Evolutionary conservation across 2,113 vertebrate species (phyloP).

Genomic region (Labeo catla): DNA sequence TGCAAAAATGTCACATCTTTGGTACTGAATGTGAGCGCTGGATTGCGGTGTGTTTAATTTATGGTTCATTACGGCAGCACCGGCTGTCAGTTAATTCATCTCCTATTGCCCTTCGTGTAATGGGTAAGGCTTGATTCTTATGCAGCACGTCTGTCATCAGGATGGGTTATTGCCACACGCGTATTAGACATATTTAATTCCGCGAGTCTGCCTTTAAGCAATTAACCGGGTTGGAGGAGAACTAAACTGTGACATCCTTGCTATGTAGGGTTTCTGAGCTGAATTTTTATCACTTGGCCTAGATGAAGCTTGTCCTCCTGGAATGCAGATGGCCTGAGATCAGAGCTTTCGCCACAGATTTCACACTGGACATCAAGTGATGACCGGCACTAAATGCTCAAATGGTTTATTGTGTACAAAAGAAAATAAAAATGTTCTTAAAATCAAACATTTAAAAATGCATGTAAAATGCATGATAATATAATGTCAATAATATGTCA

Average conservation of each 20-base stretch:
- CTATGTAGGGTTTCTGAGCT: constrained; percentile 38
- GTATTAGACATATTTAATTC: not conserved
- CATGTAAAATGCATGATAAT: not conserved
- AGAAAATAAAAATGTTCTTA: not conserved
- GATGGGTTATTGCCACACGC: not conserved
- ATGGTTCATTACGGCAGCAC: not conserved
- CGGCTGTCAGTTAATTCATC: constrained; percentile 25
- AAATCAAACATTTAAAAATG: not conserved
- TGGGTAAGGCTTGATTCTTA: constrained; percentile 3
- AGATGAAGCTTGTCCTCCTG: constrained; percentile 31
- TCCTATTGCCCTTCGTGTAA: not conserved
- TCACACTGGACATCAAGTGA: not conserved
- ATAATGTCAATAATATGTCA: too few species aligned
- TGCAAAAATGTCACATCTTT: constrained; percentile 29
- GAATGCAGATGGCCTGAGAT: constrained; percentile 54
- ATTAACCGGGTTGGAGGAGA: constrained; percentile 15
- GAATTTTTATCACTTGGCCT: constrained; percentile 38
- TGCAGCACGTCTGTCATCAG: not conserved
- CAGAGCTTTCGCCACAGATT: constrained; percentile 33
- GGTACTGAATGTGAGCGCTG: not conserved
- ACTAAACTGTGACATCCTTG: constrained; percentile 9
- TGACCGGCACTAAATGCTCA: not conserved
- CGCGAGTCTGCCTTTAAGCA: constrained; percentile 20
- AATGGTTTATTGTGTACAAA: not conserved
- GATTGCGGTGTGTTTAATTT: not conserved